These are phyloP conservation scores for Furcula furcula DNA, from an alignment of 2,888 invertebrate genomes.

Conservation along the genomic window DNA sequence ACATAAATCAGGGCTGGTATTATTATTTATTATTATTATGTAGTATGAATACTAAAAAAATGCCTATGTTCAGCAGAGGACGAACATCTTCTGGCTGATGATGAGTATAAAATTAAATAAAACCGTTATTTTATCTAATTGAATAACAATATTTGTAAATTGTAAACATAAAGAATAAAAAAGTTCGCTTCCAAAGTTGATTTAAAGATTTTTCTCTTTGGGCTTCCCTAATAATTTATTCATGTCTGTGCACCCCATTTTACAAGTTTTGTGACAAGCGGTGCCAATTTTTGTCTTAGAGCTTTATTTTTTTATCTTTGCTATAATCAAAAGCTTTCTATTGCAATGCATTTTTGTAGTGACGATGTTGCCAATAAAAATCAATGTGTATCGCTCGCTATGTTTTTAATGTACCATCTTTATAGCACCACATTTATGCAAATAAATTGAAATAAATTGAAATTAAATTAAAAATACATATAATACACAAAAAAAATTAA, in stretches of 20 bases:
- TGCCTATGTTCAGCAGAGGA: too few relatives aligned
- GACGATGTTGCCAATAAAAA: too few relatives aligned
- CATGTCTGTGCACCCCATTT: conserved; percentile 35
- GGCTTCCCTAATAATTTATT: conserved; percentile 47
- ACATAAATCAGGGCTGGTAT: too few relatives aligned
- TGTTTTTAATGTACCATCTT: too few relatives aligned
- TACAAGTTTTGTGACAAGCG: conserved; percentile 26
- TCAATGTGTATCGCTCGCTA: too few relatives aligned
- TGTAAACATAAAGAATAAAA: conserved; percentile 32
- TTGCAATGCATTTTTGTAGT: neutral
- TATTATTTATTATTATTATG: too few relatives aligned
- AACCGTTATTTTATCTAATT: conserved; percentile 21
- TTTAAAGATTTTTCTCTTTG: conserved; percentile 35
- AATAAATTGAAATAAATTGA: too few relatives aligned
- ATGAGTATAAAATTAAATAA: conserved; percentile 16
- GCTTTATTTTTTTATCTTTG: conserved; percentile 3
- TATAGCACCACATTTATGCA: too few relatives aligned
- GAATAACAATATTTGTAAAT: conserved; percentile 30
- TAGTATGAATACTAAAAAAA: too few relatives aligned
- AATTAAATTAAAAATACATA: too few relatives aligned
- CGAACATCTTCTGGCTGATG: too few relatives aligned
- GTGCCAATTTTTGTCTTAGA: conserved; percentile 20
- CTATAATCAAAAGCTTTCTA: neutral
- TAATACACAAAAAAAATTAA: too few relatives aligned
- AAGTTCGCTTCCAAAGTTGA: conserved; percentile 29